Conservation (phyloP, 2,797 vertebrate genomes). For the Semaprochilodus insignis region DNA sequence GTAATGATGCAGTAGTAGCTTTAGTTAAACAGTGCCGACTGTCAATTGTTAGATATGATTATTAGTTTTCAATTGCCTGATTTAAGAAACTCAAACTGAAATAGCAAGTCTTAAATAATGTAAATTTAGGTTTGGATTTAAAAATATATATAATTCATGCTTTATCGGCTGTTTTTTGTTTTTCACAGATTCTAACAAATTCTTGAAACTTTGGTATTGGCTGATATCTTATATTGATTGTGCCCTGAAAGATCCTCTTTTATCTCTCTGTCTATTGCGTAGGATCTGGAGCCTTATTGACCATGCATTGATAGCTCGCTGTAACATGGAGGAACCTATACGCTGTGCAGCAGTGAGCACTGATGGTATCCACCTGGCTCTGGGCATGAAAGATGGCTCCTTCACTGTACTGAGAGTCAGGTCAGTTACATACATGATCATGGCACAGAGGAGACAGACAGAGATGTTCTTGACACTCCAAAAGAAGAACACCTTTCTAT, state of each 20-base stretch:
- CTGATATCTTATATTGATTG: not conserved
- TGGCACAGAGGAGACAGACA: not conserved
- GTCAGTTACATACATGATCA: conserved; percentile 68
- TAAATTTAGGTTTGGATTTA: not conserved
- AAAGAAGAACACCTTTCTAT: too few species aligned
- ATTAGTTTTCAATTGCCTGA: not conserved
- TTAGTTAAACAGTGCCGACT: not conserved
- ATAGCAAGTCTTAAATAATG: too few species aligned
- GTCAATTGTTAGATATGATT: not conserved
- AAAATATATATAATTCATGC: too few species aligned
- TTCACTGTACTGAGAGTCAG: conserved; percentile 97
- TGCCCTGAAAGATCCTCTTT: not conserved
- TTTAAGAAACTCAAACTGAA: not conserved
- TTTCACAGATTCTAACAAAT: not conserved
- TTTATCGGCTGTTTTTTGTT: not conserved
- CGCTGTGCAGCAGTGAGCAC: conserved; percentile 95
- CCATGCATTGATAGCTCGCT: conserved; percentile 95
- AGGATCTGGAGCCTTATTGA: conserved; percentile 99
- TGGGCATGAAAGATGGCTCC: conserved; percentile 99
- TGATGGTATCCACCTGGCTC: conserved; percentile 94
- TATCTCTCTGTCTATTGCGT: conserved; percentile 21
- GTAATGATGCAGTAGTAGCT: not conserved
- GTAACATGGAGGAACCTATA: conserved; percentile 98
- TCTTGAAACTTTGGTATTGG: not conserved
- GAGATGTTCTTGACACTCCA: not conserved